Percentiles rank a stretch among this genome's conserved stretches.
phyloP scores from a whole-genome alignment of 2,113 vertebrate species.

The Chloroceryle aenea region DNA sequence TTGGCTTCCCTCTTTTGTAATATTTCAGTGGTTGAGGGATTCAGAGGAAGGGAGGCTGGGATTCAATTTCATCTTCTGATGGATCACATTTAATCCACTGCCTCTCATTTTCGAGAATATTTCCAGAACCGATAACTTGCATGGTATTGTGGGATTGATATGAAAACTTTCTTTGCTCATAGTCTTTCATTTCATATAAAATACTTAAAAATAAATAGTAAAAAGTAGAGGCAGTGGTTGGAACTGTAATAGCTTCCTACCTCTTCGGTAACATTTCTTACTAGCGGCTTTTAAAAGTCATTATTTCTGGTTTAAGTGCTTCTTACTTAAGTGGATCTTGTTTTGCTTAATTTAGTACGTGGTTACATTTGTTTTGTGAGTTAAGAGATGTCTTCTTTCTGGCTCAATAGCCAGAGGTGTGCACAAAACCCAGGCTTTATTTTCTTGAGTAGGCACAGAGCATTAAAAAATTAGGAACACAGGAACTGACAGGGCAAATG shows the following conservation, averaged over 20 bases:
- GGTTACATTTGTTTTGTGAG: not conserved
- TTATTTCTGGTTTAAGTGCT: not conserved
- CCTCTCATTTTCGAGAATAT: not conserved
- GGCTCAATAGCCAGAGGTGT: not conserved
- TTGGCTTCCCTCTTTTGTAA: not conserved
- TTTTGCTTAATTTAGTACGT: not conserved
- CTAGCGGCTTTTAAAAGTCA: not conserved
- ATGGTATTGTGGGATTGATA: not conserved
- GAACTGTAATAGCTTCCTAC: not conserved
- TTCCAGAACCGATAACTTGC: accelerated
- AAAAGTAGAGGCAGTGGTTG: not conserved
- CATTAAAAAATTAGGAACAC: not conserved
- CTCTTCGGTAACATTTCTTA: not conserved
- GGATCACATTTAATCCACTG: not conserved
- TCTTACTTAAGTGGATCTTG: not conserved
- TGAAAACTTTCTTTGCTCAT: not conserved
- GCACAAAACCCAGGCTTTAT: not conserved
- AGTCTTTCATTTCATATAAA: not conserved
- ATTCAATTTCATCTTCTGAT: not conserved
- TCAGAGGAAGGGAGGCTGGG: not conserved
- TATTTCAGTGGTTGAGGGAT: not conserved
- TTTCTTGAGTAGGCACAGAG: not conserved
- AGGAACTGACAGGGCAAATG: not conserved
- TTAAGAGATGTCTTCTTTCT: not conserved
- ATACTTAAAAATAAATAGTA: not conserved